Percentiles rank a stretch among this genome's conserved stretches.
phyloP scores from a whole-genome alignment of 2,888 invertebrate genomes.

The Nipponacmea schrenckii region DNA sequence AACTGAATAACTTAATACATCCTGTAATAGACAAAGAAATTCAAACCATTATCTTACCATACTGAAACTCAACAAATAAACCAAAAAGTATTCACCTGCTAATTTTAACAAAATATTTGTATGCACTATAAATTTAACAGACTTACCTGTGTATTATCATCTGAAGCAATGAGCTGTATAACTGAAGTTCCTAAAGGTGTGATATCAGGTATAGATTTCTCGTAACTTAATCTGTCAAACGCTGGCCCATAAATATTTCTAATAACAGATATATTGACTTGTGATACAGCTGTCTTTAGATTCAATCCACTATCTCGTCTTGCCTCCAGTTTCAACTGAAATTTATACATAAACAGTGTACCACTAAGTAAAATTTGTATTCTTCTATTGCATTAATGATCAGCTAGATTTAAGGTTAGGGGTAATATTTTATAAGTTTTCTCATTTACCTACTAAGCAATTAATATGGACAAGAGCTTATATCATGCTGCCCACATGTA shows the following conservation, averaged over 20 bases:
- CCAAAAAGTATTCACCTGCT: no score
- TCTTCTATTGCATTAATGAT: no score
- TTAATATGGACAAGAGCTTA: no score
- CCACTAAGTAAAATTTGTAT: no score
- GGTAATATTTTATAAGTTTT: no score
- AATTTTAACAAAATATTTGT: no score
- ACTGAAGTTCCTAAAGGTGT: slow-evolving; percentile 44
- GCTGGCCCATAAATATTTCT: slow-evolving; percentile 53
- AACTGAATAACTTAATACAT: slow-evolving; percentile 45
- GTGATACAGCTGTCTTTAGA: slow-evolving; percentile 48
- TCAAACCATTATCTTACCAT: background rate
- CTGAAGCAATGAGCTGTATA: slow-evolving; percentile 48
- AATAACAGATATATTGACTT: slow-evolving; percentile 51
- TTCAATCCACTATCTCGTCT: slow-evolving; percentile 42
- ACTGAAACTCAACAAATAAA: no score
- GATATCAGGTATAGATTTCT: slow-evolving; percentile 44
- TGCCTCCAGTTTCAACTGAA: slow-evolving; percentile 51
- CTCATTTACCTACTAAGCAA: no score
- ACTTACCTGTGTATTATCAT: slow-evolving; percentile 37
- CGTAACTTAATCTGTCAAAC: slow-evolving; percentile 45
- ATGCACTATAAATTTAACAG: no score
- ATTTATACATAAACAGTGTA: background rate
- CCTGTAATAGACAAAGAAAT: slow-evolving; percentile 34
- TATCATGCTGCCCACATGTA: no score
- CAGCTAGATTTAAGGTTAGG: no score